Conservation (phyloP, 2,797 vertebrate species). For the Pangasius djambal region DNA sequence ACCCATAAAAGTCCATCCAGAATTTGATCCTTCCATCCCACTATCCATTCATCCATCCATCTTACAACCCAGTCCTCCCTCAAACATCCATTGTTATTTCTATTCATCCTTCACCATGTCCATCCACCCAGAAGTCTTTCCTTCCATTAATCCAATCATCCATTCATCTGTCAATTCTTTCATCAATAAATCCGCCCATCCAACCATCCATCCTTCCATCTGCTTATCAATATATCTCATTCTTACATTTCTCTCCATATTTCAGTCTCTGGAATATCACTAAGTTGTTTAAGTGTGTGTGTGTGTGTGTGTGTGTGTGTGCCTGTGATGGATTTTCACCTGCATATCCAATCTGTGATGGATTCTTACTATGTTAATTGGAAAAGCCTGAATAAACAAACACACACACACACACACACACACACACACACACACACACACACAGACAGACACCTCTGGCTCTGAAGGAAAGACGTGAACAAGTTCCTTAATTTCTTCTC, state of each 20-base stretch:
- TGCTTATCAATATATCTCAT: background rate
- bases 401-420: background rate
- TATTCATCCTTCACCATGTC: no score
- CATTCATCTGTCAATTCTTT: background rate
- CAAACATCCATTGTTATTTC: no score
- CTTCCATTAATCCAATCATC: no score
- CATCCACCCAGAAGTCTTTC: no score
- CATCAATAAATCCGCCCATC: no score
- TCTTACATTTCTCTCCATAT: background rate
- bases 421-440: background rate
- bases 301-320: background rate
- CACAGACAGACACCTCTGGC: background rate
- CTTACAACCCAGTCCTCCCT: no score
- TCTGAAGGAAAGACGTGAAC: slow-evolving; percentile 2
- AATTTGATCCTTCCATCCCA: no score
- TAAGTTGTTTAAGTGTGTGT: background rate
- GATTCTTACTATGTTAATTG: slow-evolving; percentile 3
- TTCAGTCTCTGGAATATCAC: background rate
- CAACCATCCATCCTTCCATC: no score
- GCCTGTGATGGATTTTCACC: no score
- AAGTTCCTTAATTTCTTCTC: background rate
- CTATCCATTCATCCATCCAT: background rate
- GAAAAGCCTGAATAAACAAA: slow-evolving; percentile 17
- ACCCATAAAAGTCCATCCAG: no score
- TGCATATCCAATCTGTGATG: background rate